Conservation (phyloP, 2,797 vertebrate species). For the Galago senegalensis region DNA sequence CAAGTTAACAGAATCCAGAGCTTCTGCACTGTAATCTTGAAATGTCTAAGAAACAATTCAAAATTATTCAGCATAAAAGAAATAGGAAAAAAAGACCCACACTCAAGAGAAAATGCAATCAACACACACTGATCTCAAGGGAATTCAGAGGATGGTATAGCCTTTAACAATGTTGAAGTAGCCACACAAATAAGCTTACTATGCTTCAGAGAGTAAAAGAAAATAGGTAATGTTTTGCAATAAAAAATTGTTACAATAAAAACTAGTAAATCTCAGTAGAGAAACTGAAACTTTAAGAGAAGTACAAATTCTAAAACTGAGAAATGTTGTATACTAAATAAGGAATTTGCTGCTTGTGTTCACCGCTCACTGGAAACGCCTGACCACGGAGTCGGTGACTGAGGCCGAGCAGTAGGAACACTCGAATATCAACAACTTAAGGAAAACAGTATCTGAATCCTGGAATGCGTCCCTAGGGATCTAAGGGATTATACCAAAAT, state of each 20-base stretch:
- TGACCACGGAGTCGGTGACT: background rate
- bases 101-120: background rate
- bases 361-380: background rate
- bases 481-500: background rate
- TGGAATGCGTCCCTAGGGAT: background rate
- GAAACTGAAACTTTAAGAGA: background rate
- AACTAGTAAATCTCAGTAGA: background rate
- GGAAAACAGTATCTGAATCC: background rate
- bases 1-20: background rate
- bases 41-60: background rate
- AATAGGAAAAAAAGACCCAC: background rate
- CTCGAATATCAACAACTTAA: background rate
- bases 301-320: background rate
- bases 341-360: background rate
- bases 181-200: background rate
- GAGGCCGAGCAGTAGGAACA: background rate
- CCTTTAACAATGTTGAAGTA: background rate
- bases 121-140: background rate
- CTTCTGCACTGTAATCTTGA: background rate
- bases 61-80: background rate
- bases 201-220: background rate
- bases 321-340: background rate
- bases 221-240: background rate
- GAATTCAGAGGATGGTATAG: background rate
- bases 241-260: background rate